Evolutionary conservation across 2,888 invertebrate species (phyloP), one percentile per base, ranked within the genome.

Genomic region (Nymphalis c-album): DNA sequence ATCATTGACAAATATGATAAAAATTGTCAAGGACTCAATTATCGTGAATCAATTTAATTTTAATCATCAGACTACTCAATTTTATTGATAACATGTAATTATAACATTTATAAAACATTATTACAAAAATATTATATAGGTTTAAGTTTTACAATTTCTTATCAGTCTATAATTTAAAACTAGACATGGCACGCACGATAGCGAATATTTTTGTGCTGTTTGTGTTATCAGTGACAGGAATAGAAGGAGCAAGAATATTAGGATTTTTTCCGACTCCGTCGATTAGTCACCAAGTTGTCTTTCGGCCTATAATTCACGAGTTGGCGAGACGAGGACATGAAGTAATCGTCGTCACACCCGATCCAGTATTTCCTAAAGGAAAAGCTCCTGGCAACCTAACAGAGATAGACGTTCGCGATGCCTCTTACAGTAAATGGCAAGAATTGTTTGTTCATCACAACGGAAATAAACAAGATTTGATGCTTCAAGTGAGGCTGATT

Each of bases 361-460:
- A 83, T 63, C 81, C 83, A 0, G 73, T 70, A 1, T 80, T 71
- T 40, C 66, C 74, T 7, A 76, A 77, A 64, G 76, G 76, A 7
- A n/a, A 74, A 35, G 26, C 74, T 0, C 80, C 80, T 6, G 48
- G 40, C n/a, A 84, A 85, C 61, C 48, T 82, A 4, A 83, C 76
- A n/a, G 83, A 84, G 75, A 80, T 85, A 5, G 79, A 85, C 55
- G 53, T 86, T 0, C 77, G 80, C 22, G 78, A 83, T 48, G 63
- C 77, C 20, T 79, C 83, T 0, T 82, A 82, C 22, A 50, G 59
- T 20, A 65, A 64, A 16, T 74, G 67, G 72, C 46, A 35, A 60
- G 60, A 63, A 51, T 63, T 35, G 26, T 64, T 69, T 61, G 62
- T 22, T 35, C 35, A 57, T 22, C 53, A 63, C 20, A 20, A 31